phyloP scores from a whole-genome alignment of 1,140 invertebrate species.

The Anoplolepis gracilipes region DNA sequence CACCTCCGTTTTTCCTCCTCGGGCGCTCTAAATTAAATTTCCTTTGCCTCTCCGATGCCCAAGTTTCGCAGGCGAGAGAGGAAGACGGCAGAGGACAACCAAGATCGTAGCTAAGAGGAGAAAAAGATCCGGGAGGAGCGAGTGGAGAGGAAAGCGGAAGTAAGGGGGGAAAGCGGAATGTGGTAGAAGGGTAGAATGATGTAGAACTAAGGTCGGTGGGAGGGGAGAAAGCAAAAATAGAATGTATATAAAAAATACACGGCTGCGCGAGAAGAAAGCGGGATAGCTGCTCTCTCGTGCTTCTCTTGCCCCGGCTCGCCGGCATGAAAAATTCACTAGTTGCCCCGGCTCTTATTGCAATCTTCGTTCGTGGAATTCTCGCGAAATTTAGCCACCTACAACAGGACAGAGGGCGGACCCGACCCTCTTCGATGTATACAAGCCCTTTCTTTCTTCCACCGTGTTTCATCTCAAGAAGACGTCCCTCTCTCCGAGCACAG shows the following conservation, averaged over 20 bases:
- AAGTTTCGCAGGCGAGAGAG: constrained; percentile 31
- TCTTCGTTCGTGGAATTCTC: constrained; percentile 51
- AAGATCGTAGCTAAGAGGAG: constrained; percentile 13
- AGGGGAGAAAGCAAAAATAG: constrained; percentile 54
- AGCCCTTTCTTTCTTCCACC: constrained; percentile 48
- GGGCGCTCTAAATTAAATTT: constrained; percentile 64
- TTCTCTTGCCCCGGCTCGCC: constrained; percentile 16
- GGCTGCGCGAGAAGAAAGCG: constrained; percentile 27
- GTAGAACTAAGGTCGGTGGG: constrained; percentile 9
- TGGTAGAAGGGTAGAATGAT: constrained; percentile 30
- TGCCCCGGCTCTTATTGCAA: constrained; percentile 59
- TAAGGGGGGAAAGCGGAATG: not conserved
- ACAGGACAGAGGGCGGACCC: constrained; percentile 38
- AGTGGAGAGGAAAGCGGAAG: not conserved
- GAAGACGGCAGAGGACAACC: constrained; percentile 28
- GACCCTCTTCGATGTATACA: constrained; percentile 39
- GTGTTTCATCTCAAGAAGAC: constrained; percentile 59
- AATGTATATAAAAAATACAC: constrained; percentile 62
- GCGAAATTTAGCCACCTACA: constrained; percentile 57
- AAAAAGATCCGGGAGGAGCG: not conserved
- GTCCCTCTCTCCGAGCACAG: constrained; percentile 47
- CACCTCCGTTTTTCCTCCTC: constrained; percentile 42
- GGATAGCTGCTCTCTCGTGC: constrained; percentile 3
- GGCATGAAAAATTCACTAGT: constrained; percentile 69
- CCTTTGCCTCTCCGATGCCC: constrained; percentile 47